Base-by-base conservation (phyloP, 2,113 vertebrate genomes). In the Psammodynastes pulverulentus region DNA sequence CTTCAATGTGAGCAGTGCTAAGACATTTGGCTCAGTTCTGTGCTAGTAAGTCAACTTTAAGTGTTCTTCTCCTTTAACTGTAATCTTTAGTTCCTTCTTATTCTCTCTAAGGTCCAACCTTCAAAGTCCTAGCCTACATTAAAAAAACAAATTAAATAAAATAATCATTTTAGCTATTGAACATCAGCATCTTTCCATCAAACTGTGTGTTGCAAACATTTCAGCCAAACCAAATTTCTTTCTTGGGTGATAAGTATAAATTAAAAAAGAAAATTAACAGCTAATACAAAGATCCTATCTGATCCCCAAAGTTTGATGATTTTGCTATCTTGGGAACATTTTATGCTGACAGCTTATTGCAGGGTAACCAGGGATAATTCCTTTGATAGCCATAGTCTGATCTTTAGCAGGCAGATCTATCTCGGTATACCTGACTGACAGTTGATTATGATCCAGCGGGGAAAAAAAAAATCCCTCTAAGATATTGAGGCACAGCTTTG, bases 171-270 rank as follows among this genome's bases (percentile, higher is more conserved):
- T 34, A 91, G 29, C 88, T 88, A 88, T 85, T 95, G 72, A 12
- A 45, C 94, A n/a, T 91, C 93, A 94, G 89, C 9, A 54, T 94
- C n/a, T 92, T 96, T 95, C 67, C 93, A 9, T 29, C 85, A 88
- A 48, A 87, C 13, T 79, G 15, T 94, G 95, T 91, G 46, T 92
- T 94, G 52, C 84, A 95, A 92, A 89, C 94, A 53, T 24, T 95
- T 93, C 67, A 91, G 90, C 49, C 94, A 93, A 91, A 91, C 90
- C 89, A 92, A 58, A 88, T 94, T 93, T 91, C 21, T 34, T 93
- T 49, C 92, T 6, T 87, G 90, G 43, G 9, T 93, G 93, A 91
- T 26, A 94, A 93, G 12, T 67, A 86, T 85, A 94, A 87, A 24
- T 46, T 84, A 94, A 94, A 43, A 43, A 95, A 49, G 92, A 95